Evolutionary conservation across 2,888 invertebrate species (phyloP).

Genomic region (Dasypogon diadema): DNA sequence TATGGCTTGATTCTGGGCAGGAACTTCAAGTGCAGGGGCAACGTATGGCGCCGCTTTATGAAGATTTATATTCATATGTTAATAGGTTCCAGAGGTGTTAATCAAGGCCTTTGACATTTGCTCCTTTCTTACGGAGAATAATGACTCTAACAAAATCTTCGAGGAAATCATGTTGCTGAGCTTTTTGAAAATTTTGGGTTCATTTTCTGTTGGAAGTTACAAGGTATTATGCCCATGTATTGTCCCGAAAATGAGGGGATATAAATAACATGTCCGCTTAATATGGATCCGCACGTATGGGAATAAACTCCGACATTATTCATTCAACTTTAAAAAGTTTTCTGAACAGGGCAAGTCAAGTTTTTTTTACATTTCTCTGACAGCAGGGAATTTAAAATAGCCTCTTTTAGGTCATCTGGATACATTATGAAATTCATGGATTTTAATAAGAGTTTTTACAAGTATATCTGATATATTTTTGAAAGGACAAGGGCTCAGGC

Average conservation of each 20-base stretch:
- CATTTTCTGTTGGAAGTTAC: not conserved
- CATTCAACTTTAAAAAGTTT: not conserved
- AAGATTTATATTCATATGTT: slow-evolving; percentile 46
- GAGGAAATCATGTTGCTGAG: slow-evolving; percentile 15
- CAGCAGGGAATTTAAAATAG: too few relatives aligned
- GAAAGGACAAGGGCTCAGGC: not conserved
- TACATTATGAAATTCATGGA: too few relatives aligned
- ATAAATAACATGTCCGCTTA: slow-evolving; percentile 3
- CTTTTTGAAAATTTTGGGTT: not conserved
- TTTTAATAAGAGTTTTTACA: not conserved
- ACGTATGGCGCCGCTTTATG: not conserved
- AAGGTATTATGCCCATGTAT: not conserved
- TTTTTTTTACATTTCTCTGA: too few relatives aligned
- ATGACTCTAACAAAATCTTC: slow-evolving; percentile 19
- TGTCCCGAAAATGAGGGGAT: not conserved
- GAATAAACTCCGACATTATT: not conserved
- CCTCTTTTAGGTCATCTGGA: too few relatives aligned
- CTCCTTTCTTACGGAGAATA: slow-evolving; percentile 38
- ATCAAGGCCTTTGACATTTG: slow-evolving; percentile 47
- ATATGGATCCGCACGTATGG: slow-evolving; percentile 21
- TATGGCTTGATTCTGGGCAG: slow-evolving; percentile 51
- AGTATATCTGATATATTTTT: not conserved
- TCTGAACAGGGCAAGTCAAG: too few relatives aligned
- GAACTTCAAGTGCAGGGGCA: slow-evolving; percentile 12
- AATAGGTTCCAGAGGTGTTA: slow-evolving; percentile 45